Base-by-base conservation (phyloP, 2,888 invertebrate genomes). In the Xanthostigma xanthostigma region DNA sequence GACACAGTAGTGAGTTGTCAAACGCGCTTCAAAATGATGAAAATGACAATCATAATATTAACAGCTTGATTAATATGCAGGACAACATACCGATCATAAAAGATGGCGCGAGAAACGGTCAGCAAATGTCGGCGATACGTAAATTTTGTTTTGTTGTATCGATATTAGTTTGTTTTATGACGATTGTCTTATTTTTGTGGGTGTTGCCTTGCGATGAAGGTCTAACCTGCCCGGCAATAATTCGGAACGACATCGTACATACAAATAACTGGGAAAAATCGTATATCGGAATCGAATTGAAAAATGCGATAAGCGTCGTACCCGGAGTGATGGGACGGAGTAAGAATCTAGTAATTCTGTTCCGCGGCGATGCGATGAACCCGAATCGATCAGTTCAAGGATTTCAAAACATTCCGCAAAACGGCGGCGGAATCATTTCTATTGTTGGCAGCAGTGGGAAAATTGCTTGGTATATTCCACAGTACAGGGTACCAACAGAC, bases 101-200 rank as follows among this genome's bases (percentile, higher is more conserved):
- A 58, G 62, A 63, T 50, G 56, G 57, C 0, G 17, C 11, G 11
- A 36, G 36, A 12, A 53, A 55, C 3, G 55, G 54, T 38, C 56
- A 58, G 27, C 59, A 57, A 44, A 83, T 87, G 83, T 79, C 84
- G 0, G 71, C 75, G 14, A 63, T 77, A 37, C 75, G 87, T 11
- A 78, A 79, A 53, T 73, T 77, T 52, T 81, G 79, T 39, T 82
- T 88, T 55, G 68, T 81, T 13, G 68, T 75, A 9, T 88, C 88
- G 1, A 76, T 88, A 53, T 62, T 84, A 41, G 63, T 82, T 45
- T 89, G 84, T 60, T 65, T 84, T 51, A 68, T 81, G 50, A 83
- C 83, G 8, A 77, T 84, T 44, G 68, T 86, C 40, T 73, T 81
- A 58, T 90, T 85, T 61, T 67, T 84, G 8, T 86, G 82, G 81